Evolutionary conservation across 2,113 vertebrate genomes (phyloP).

Genomic region (Myotis davidii): DNA sequence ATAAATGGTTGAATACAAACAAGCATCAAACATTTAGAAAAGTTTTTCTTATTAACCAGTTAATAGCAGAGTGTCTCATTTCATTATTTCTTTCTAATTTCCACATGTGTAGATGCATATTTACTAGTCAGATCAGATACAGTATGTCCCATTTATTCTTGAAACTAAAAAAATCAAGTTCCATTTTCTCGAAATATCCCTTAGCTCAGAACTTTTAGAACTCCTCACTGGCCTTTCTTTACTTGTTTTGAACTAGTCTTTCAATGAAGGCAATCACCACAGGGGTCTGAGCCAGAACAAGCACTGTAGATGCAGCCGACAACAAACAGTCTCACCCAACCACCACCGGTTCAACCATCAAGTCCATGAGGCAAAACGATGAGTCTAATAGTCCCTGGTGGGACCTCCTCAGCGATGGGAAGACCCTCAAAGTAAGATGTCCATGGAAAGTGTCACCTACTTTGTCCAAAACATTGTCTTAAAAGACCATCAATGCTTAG

Average conservation of each 20-base stretch:
- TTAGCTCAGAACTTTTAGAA: neutral
- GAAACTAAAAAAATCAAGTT: conserved; percentile 37
- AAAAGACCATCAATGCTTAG: neutral
- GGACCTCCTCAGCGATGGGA: neutral
- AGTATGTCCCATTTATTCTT: neutral
- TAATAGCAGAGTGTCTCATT: conserved; percentile 29
- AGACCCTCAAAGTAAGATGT: neutral
- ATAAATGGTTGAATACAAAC: conserved; percentile 25
- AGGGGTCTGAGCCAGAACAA: neutral
- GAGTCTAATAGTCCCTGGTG: neutral
- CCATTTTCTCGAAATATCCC: neutral
- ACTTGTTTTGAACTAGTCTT: neutral
- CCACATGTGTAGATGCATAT: neutral
- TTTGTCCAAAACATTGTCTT: neutral
- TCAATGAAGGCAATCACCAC: neutral
- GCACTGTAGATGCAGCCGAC: no score
- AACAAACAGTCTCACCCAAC: accelerated
- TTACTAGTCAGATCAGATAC: neutral
- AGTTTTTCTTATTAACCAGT: conserved; percentile 46
- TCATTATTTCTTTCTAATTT: conserved; percentile 40
- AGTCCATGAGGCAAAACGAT: neutral
- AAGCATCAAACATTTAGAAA: conserved; percentile 56
- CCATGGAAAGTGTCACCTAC: neutral
- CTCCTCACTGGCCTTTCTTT: neutral
- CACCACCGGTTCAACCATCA: neutral